Evolutionary conservation across 2,888 invertebrate genomes (phyloP).

Genomic region (Pheosia gnoma): DNA sequence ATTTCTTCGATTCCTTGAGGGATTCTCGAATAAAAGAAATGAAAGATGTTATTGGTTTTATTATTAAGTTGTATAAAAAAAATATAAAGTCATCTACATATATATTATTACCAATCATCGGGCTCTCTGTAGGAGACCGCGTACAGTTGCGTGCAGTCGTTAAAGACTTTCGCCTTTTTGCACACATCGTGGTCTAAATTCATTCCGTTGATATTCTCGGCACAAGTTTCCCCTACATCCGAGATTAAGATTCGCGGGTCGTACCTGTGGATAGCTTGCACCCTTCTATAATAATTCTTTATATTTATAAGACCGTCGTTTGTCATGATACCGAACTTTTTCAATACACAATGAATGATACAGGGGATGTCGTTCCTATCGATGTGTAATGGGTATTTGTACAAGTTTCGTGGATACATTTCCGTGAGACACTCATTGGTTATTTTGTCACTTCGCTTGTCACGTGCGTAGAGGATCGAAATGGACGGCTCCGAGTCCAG

Average conservation of each 20-base stretch:
- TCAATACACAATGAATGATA: conserved; percentile 76
- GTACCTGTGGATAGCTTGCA: conserved; percentile 74
- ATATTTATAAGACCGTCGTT: conserved; percentile 74
- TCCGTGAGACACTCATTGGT: conserved; percentile 70
- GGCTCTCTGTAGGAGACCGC: conserved; percentile 67
- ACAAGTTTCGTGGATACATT: conserved; percentile 75
- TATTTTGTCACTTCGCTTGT: conserved; percentile 68
- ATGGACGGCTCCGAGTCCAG: conserved; percentile 70
- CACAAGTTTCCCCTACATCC: conserved; percentile 77
- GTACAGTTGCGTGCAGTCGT: conserved; percentile 77
- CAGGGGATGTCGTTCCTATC: conserved; percentile 76
- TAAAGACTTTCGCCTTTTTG: conserved; percentile 78
- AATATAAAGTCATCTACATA: conserved; percentile 22
- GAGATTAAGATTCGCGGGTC: conserved; percentile 77
- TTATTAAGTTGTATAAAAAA: conserved; percentile 38
- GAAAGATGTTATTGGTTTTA: conserved; percentile 41
- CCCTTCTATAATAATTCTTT: conserved; percentile 72
- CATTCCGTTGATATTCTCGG: conserved; percentile 75
- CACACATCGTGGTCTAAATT: conserved; percentile 76
- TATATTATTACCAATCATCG: conserved; percentile 40
- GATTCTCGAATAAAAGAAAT: conserved; percentile 33
- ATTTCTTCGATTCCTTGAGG: conserved; percentile 21
- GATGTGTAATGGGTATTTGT: conserved; percentile 70
- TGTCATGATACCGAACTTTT: conserved; percentile 77
- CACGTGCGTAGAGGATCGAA: conserved; percentile 72